Evolutionary conservation across 2,113 vertebrate genomes (phyloP), one percentile per base, ranked within the genome.

Genomic region (Leptocoma aspasia): DNA sequence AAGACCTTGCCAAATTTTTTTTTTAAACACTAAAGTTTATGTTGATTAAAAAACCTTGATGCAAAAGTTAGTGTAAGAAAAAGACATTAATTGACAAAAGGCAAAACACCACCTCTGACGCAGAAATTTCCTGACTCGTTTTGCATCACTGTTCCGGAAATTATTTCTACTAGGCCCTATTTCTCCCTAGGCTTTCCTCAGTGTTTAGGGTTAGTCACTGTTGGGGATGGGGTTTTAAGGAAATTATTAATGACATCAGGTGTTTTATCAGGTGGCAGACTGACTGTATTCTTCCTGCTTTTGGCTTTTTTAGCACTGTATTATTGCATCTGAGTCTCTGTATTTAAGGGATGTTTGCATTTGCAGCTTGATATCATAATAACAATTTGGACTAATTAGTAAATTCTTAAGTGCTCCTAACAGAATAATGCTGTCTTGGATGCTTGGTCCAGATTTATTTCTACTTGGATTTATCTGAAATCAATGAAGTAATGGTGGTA

Each of bases 381-480:
- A 89, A 45, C 26, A 45, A 30, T 65, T 91, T 59, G 45, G 47
- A 45, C 35, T 82, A 72, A 85, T 95, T 80, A 91, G 30, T 49
- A 50, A 65, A 15, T 87, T 30, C 50, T 79, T 85, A 80, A 85
- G 28, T 72, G n/a, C 63, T 87, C 12, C 35, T 87, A 66, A 37
- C 33, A 76, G 37, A 75, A 80, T 47, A 92, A 76, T 15, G 35
- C 11, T 94, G 27, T 59, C 50, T 87, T 61, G 45, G 77, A 63
- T 72, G 42, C 65, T 69, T 80, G 73, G 42, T 89, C 33, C 22
- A 66, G 59, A 87, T 94, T 87, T 94, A 79, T 90, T 92, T 69
- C 89, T 69, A 7, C 54, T 87, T 76, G 68, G 82, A 77, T 76
- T 82, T 91, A 54, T 95, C 78, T 91, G 66, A 94, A 94, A 90